Conservation (phyloP, 2,888 invertebrate species). For the Caenorhabditis auriculariae region DNA sequence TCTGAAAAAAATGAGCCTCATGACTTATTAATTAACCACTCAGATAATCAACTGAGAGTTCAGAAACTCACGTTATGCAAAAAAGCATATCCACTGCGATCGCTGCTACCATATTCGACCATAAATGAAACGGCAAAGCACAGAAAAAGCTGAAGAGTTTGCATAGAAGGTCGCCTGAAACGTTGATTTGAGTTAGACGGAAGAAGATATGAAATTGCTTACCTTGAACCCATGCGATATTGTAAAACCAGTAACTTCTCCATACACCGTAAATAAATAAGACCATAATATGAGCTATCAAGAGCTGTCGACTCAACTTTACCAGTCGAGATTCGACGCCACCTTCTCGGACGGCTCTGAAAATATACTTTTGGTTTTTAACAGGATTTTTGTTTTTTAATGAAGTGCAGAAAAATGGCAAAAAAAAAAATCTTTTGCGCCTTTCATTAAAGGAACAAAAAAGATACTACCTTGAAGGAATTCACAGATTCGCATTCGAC, state of each 20-base stretch:
- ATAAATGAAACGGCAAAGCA: constrained; percentile 57
- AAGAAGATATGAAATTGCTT: neutral
- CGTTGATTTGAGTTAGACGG: neutral
- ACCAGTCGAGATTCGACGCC: constrained; percentile 51
- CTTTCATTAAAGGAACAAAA: constrained; percentile 1
- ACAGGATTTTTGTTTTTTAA: too few relatives aligned
- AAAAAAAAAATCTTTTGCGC: constrained; percentile 1
- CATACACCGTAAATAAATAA: constrained; percentile 55
- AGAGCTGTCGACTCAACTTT: constrained; percentile 46
- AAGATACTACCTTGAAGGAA: neutral
- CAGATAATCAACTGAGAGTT: too few relatives aligned
- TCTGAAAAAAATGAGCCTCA: too few relatives aligned
- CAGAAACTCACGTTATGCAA: constrained; percentile 52
- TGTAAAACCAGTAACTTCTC: constrained; percentile 56
- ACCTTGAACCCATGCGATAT: constrained; percentile 54
- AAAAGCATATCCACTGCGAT: constrained; percentile 58
- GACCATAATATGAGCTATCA: constrained; percentile 57
- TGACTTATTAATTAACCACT: too few relatives aligned
- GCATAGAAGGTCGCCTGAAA: constrained; percentile 45
- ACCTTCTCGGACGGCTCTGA: constrained; percentile 39
- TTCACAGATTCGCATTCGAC: too few relatives aligned
- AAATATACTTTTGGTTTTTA: too few relatives aligned
- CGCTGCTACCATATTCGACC: constrained; percentile 59
- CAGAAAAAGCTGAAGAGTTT: constrained; percentile 49
- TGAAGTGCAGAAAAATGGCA: too few relatives aligned